A percentile compares a stretch with the other conserved stretches of the same genome.
Conservation (phyloP, 2,113 vertebrate species). For the Morone saxatilis region DNA sequence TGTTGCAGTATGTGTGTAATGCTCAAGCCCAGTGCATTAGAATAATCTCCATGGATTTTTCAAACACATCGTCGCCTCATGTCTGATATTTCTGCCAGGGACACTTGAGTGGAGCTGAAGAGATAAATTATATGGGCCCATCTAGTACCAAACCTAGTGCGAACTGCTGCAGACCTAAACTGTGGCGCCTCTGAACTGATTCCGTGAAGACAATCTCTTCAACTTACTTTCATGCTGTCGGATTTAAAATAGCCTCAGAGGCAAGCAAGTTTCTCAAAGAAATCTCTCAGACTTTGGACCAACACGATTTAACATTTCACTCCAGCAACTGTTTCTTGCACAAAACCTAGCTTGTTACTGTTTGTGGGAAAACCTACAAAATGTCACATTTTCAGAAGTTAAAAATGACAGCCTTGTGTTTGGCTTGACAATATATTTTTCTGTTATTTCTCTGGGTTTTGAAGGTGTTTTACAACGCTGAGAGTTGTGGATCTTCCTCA, state of each 20-base stretch:
- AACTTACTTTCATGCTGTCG: neutral
- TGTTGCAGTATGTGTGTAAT: slow-evolving; percentile 20
- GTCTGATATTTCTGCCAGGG: slow-evolving; percentile 26
- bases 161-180: slow-evolving; percentile 9
- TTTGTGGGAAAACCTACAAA: slow-evolving; percentile 12
- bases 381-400: neutral
- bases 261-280: slow-evolving; percentile 1
- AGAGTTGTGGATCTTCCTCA: neutral
- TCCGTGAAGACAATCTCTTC: slow-evolving; percentile 1
- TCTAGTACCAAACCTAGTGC: slow-evolving; percentile 18
- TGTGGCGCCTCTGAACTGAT: slow-evolving; percentile 3
- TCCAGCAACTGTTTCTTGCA: neutral
- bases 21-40: slow-evolving; percentile 27
- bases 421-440: neutral
- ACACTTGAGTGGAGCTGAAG: slow-evolving; percentile 11
- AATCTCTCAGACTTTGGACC: slow-evolving; percentile 18
- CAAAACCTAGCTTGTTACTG: neutral
- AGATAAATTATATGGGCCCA: neutral
- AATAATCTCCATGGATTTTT: slow-evolving; percentile 44
- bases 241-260: slow-evolving; percentile 9
- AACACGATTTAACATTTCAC: neutral
- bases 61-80: slow-evolving; percentile 11
- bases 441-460: neutral
- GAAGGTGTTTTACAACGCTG: neutral
- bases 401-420: neutral